phyloP scores from a whole-genome alignment of 2,888 invertebrate species.

The Isoperla grammatica region DNA sequence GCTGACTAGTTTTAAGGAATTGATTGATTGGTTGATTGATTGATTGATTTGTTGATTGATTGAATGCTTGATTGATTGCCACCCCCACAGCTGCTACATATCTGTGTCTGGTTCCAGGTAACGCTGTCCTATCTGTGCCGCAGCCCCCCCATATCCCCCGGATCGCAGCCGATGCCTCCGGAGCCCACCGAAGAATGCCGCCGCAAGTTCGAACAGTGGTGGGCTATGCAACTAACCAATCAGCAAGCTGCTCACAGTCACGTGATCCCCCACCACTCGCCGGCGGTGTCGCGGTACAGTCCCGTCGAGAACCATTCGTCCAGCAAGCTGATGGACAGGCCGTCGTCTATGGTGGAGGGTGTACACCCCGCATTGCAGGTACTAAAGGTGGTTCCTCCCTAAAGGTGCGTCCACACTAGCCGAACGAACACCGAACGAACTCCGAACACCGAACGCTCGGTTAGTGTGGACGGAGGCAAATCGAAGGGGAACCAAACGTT shows the following conservation, averaged over 20 bases:
- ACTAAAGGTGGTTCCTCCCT: neutral
- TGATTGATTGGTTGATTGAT: no score
- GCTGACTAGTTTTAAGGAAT: no score
- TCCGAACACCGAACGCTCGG: no score
- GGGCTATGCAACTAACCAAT: constrained; percentile 66
- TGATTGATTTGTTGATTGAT: no score
- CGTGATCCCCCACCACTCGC: constrained; percentile 17
- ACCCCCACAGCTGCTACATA: no score
- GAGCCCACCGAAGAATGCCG: constrained; percentile 79
- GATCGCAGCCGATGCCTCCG: constrained; percentile 53
- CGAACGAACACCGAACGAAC: no score
- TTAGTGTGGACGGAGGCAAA: neutral
- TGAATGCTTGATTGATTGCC: no score
- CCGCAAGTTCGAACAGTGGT: constrained; percentile 89
- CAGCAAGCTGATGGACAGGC: constrained; percentile 43
- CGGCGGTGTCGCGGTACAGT: constrained; percentile 28
- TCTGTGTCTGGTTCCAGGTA: no score
- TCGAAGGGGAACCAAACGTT: no score
- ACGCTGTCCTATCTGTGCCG: constrained; percentile 78
- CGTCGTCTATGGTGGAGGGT: constrained; percentile 41
- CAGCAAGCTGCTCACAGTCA: constrained; percentile 37
- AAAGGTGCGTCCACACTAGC: no score
- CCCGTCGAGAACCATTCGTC: constrained; percentile 34
- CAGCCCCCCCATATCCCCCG: constrained; percentile 53
- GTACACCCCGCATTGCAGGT: constrained; percentile 33